Conservation (phyloP, 1,140 invertebrate genomes). For the Meloidogyne hapla region DNA sequence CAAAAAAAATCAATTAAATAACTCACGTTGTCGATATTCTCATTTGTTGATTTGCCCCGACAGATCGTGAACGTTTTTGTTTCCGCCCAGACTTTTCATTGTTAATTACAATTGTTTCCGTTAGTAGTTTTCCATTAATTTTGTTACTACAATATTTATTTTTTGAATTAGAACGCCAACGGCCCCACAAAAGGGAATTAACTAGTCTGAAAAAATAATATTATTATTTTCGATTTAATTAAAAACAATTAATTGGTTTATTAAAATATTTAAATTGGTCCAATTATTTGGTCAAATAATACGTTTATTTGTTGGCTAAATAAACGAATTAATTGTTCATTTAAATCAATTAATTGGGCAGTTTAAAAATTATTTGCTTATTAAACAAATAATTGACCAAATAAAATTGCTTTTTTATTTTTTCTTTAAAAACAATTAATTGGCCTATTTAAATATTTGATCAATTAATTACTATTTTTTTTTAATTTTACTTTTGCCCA, state of each 20-base stretch:
- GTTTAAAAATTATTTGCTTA: too few species aligned
- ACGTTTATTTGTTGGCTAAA: too few species aligned
- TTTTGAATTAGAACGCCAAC: neutral
- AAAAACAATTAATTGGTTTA: too few species aligned
- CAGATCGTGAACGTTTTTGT: conserved; percentile 36
- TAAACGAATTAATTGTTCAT: too few species aligned
- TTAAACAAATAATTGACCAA: too few species aligned
- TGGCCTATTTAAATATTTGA: too few species aligned
- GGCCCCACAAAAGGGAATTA: neutral
- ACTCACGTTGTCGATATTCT: conserved; percentile 25
- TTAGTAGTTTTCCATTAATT: neutral
- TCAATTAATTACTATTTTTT: neutral
- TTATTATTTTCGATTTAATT: neutral
- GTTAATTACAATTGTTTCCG: neutral
- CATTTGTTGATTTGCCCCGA: conserved; percentile 34
- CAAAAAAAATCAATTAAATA: neutral
- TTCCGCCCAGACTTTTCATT: neutral
- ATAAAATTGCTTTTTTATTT: too few species aligned
- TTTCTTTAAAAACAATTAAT: too few species aligned
- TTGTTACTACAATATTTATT: neutral
- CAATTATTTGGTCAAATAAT: too few species aligned
- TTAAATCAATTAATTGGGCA: too few species aligned
- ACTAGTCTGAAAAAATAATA: neutral
- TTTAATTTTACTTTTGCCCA: neutral
- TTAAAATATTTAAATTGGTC: too few species aligned